Conservation (phyloP, 2,888 invertebrate species). For the Morpho deidamia region DNA sequence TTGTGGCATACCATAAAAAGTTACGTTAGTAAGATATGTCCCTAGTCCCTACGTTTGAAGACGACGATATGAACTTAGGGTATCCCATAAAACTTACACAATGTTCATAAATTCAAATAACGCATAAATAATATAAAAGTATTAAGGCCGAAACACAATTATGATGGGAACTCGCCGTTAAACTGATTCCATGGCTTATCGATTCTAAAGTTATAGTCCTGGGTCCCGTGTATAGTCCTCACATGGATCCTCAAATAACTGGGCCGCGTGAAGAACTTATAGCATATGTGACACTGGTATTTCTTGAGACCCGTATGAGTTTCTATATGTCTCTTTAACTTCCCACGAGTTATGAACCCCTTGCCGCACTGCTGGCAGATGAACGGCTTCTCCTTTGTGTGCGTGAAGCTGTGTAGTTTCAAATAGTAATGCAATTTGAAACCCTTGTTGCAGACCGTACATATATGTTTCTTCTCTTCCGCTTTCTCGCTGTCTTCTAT, state of each 20-base stretch:
- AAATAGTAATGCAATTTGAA: conserved; percentile 66
- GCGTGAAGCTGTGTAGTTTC: conserved; percentile 63
- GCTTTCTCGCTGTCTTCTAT: conserved; percentile 43
- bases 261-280: conserved; percentile 64
- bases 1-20: no score
- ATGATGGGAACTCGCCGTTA: neutral
- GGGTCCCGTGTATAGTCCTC: conserved; percentile 62
- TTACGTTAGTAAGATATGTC: no score
- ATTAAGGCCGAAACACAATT: neutral
- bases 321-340: conserved; percentile 61
- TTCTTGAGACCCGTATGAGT: conserved; percentile 64
- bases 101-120: no score
- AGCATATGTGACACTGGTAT: conserved; percentile 68
- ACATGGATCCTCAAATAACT: conserved; percentile 64
- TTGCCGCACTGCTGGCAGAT: conserved; percentile 69
- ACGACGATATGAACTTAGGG: no score
- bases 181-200: conserved; percentile 28
- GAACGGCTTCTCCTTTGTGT: conserved; percentile 65
- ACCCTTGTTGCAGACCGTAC: conserved; percentile 55
- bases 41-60: no score
- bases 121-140: no score
- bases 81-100: no score
- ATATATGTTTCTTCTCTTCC: conserved; percentile 58
- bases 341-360: conserved; percentile 65
- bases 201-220: conserved; percentile 56